Evolutionary conservation across 2,113 vertebrate species (phyloP), one percentile per base, ranked within the genome.

Genomic region (Rhipidura dahli): DNA sequence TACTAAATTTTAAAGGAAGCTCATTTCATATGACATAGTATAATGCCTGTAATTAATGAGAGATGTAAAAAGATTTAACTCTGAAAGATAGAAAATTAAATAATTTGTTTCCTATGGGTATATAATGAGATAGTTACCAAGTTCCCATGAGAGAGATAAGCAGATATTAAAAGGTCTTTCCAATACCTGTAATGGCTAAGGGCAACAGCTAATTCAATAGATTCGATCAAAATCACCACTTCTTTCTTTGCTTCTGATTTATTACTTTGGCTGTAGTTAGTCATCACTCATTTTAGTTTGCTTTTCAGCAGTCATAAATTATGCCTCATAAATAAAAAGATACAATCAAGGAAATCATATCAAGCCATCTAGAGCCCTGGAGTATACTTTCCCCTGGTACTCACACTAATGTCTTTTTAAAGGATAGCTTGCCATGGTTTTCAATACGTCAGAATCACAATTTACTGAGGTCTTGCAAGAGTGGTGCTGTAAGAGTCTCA

Each of bases 241-340:
- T 98, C 98, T 98, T 98, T 98, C 98, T 98, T 97, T 53, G 97
- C 92, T 93, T 88, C 98, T 99, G 99, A 99, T 99, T 99, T 99
- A 99, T 99, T 98, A 98, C 98, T 98, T 97, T 96, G 98, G 98
- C 98, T 98, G 98, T 85, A 95, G 92, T 96, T 96, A 96, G 96
- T 98, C 98, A 98, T 99, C 98, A 98, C 98, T 98, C 98, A 98
- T 92, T 95, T 98, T 97, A 98, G 98, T 98, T 98, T 99, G 98
- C 98, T 98, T 98, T 98, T 97, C 97, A 96, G 97, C 94, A 97
- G 98, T 99, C 98, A 99, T 99, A 99, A 99, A 99, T 99, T 99
- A 99, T 98, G 97, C 97, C 99, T 99, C 99, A 99, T 99, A 99
- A 99, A 99, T 99, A 99, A 99, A 98, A 99, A 98, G 98, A 98